Evolutionary conservation across 2,888 invertebrate genomes (phyloP), one percentile per base, ranked within the genome.

Genomic region (Tineola bisselliella): DNA sequence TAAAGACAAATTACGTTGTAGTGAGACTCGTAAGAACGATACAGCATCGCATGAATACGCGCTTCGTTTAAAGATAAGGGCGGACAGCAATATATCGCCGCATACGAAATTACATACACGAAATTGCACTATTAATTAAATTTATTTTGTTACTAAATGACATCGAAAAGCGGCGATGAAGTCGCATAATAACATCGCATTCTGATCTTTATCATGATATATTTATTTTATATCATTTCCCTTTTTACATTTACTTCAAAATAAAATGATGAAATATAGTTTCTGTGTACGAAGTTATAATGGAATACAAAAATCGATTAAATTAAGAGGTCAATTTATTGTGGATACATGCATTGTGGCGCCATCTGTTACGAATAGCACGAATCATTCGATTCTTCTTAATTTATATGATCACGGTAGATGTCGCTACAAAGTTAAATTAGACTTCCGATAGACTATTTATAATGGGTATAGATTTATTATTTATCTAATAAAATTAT

Each of bases 291-390:
- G 2, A 12, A 25, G 10, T 38, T 38, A 12, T 38, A n/a, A 38
- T 38, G 38, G 38, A 38, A 38, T 38, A 38, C 38, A 38, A 38
- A 38, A 38, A 38, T 38, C 38, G 38, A 38, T 48, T 48, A 17
- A n/a, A n/a, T n/a, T 17, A 15, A 15, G 48, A n/a, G 48, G 48
- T 48, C 48, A 48, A 48, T 17, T 48, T 48, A 48, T n/a, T 38
- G 48, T n/a, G n/a, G n/a, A 10, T 10, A 8, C 15, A 33, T 13
- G 31, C 15, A 15, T 25, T 2, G 15, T 10, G 13, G 58, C 58
- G 58, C 58, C 58, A 58, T 58, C 58, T 58, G 58, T 58, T 58
- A 33, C 17, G 31, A 15, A 58, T 58, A 58, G n/a, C 19, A 6
- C 15, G 58, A 58, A 58, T 31, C 25, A 18, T 19, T 33, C 13